Percentiles rank a stretch among this genome's conserved stretches.
These are phyloP conservation scores for Bugulina stolonifera DNA, from an alignment of 2,888 invertebrate species.

Conservation along the genomic window DNA sequence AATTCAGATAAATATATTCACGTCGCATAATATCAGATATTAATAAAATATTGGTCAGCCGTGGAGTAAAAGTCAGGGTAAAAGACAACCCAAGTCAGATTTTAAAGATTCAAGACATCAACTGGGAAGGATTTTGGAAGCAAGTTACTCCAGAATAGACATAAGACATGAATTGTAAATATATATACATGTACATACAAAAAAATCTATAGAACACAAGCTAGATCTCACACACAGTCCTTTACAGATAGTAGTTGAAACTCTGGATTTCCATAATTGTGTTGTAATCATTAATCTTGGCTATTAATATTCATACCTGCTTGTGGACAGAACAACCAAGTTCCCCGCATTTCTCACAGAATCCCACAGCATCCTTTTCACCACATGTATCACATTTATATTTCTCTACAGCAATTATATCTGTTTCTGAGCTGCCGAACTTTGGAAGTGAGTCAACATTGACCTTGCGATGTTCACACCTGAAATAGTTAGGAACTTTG, in stretches of 20 bases:
- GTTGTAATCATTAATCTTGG: neutral
- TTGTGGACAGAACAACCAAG: neutral
- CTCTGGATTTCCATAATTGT: neutral
- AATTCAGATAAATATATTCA: too few relatives aligned
- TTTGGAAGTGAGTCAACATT: neutral
- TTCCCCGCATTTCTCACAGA: neutral
- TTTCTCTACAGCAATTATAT: neutral
- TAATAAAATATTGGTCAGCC: too few relatives aligned
- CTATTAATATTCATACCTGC: too few relatives aligned
- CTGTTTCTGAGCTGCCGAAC: neutral
- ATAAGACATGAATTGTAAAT: too few relatives aligned
- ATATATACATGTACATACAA: too few relatives aligned
- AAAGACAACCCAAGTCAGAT: too few relatives aligned
- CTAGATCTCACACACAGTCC: neutral
- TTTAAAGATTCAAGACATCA: too few relatives aligned
- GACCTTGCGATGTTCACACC: neutral
- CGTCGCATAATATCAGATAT: too few relatives aligned
- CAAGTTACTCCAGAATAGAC: too few relatives aligned
- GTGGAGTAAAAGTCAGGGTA: too few relatives aligned
- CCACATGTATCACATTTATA: neutral
- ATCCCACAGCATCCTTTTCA: neutral
- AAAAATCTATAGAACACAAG: neutral
- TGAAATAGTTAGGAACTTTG: too few relatives aligned
- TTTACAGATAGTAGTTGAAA: neutral
- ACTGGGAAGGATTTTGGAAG: too few relatives aligned